Base-by-base conservation (phyloP, 2,797 vertebrate species). In the Hylomyscus alleni region DNA sequence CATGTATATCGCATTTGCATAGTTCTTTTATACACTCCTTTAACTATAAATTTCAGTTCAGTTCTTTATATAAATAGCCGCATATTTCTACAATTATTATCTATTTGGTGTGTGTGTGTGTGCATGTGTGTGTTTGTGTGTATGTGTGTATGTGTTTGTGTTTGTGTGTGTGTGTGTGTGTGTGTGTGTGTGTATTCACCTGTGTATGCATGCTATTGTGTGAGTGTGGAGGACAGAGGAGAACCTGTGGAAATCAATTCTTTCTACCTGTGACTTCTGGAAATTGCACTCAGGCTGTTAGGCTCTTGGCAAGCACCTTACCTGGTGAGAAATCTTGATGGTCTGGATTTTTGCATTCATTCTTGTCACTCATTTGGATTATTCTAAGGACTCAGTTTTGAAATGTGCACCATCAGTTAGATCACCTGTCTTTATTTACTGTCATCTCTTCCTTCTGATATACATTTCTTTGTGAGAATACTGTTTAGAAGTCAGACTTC, bases 341-440 rank as follows among this genome's bases (percentile, higher is more conserved):
- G 54, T 37, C 72, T 1, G 15, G 54, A 60, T 3, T 65, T 37
- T 90, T 56, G 34, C 52, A 88, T 56, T 54, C 44, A 69, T 82
- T 91, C 44, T 77, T 50, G 44, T 95, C 95, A n/a, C 50, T 90
- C 54, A 13, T 81, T 96, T 96, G 40, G n/a, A 96, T 78, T 94
- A 31, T 52, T 87, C 52, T 44, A 89, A 92, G 60, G 34, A 85
- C 19, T 87, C 31, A 19, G 15, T 67, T 89, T 93, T 90, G 29
- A 9, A 37, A 86, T 86, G 31, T 65, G 31, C 17, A 86, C 37
- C 84, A 86, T 94, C 78, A 94, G 58, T 69, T 50, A 90, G 20
- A 77, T 92, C 89, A 56, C 95, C 93, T 91, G 26, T 52, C 15
- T 92, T 93, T 94, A 77, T 47, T 60, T 60, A 92, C 19, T 34